phyloP scores from a whole-genome alignment of 2,888 invertebrate species.

The Sinhomidia bicolor region DNA sequence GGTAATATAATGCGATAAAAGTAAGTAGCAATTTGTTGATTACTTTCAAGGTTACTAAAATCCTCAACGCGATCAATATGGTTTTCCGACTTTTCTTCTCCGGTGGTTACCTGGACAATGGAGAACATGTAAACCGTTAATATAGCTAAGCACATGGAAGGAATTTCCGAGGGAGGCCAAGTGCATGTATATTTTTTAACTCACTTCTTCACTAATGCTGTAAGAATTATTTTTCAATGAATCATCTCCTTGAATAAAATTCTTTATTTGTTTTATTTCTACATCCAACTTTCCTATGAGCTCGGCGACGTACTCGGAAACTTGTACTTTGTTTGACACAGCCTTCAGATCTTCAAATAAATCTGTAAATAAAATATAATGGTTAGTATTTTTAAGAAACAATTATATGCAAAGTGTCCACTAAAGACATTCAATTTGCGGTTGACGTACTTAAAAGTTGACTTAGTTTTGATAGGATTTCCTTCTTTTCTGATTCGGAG shows the following conservation, averaged over 20 bases:
- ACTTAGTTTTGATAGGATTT: slow-evolving; percentile 82
- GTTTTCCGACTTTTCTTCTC: slow-evolving; percentile 75
- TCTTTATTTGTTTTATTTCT: slow-evolving; percentile 79
- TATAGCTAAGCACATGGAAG: no score
- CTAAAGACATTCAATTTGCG: no score
- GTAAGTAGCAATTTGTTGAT: slow-evolving; percentile 1
- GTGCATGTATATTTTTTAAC: not conserved
- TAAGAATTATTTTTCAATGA: slow-evolving; percentile 76
- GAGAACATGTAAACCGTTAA: no score
- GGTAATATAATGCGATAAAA: not conserved
- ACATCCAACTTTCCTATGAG: slow-evolving; percentile 79
- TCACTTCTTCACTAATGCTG: slow-evolving; percentile 77
- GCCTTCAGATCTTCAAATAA: slow-evolving; percentile 80
- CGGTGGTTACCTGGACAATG: slow-evolving; percentile 55
- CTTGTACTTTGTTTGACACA: slow-evolving; percentile 79
- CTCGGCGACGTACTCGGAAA: slow-evolving; percentile 79
- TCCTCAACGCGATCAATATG: slow-evolving; percentile 73
- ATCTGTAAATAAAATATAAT: slow-evolving; percentile 69
- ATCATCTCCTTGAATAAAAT: slow-evolving; percentile 78
- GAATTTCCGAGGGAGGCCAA: no score
- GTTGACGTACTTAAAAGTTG: slow-evolving; percentile 82
- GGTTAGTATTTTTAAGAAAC: not conserved
- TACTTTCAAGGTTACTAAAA: slow-evolving; percentile 76
- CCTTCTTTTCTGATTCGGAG: slow-evolving; percentile 81
- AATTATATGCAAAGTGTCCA: no score